Evolutionary conservation across 2,888 invertebrate genomes (phyloP).

Genomic region (Caradrina kadenii): DNA sequence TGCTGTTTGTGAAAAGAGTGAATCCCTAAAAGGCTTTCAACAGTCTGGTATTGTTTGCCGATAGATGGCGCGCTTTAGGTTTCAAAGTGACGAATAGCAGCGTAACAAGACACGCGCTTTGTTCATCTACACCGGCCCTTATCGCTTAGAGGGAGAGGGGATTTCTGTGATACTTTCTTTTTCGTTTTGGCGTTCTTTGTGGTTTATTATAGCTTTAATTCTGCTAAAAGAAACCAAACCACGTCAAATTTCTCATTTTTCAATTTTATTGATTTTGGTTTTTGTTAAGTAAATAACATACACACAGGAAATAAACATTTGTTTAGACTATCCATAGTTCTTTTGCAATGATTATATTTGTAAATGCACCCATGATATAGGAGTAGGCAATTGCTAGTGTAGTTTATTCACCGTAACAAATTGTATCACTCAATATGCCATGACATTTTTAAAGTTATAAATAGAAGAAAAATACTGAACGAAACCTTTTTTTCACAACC

Average conservation of each 20-base stretch:
- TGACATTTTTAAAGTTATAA: not conserved
- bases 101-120: slow-evolving; percentile 52
- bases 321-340: too few relatives aligned
- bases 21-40: slow-evolving; percentile 36
- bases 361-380: too few relatives aligned
- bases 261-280: too few relatives aligned
- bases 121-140: slow-evolving; percentile 33
- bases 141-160: slow-evolving; percentile 23
- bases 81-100: slow-evolving; percentile 55
- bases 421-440: not conserved
- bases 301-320: too few relatives aligned
- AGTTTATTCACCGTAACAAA: not conserved
- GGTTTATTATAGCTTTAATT: not conserved
- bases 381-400: not conserved
- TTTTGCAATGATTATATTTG: too few relatives aligned
- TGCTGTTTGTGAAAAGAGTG: slow-evolving; percentile 8
- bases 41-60: slow-evolving; percentile 51
- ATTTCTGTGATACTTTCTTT: slow-evolving; percentile 8
- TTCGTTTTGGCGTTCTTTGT: not conserved
- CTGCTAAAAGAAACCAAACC: not conserved
- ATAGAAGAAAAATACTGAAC: not conserved
- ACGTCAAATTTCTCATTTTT: not conserved
- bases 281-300: too few relatives aligned
- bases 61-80: slow-evolving; percentile 52
- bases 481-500: not conserved